Evolutionary conservation across 2,888 invertebrate species (phyloP), one percentile per base, ranked within the genome.

Genomic region (Caenorhabditis parvicauda): DNA sequence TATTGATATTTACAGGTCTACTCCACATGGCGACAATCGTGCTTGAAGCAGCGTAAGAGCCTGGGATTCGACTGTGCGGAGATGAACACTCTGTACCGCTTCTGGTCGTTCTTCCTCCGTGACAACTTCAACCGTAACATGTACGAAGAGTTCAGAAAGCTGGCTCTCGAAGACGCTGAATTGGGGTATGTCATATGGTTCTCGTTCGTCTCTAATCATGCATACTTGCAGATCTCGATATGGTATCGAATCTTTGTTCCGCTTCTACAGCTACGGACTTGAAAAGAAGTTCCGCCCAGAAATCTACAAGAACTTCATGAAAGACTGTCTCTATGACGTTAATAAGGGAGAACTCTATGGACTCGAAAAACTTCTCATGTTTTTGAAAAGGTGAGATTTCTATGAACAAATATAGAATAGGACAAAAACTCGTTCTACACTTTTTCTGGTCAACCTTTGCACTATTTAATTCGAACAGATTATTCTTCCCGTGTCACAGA

Each of bases 101-200:
- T 98, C 86, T 98, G 98, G 98, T 96, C 96, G 28, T 96, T 96
- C 87, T 98, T 98, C 87, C 86, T 99, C 67, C 86, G 98, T 61
- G 95, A 96, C 82, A 93, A 96, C 82, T 98, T 94, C 85, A 98
- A 98, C 84, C 88, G 90, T 75, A 92, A 88, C 70, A 98, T 98
- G 96, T 98, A 95, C 83, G 89, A 89, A 75, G 96, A 99, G 84
- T 99, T 98, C 84, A 88, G 89, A 79, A 86, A 87, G 22, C 83
- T 93, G 61, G 94, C 98, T n/a, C 86, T 89, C 66, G 96, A 96
- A 82, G 98, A 98, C 86, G 91, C 93, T 0, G 85, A 86, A 49
- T 88, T 87, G 67, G 93, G 94, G 9, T 93, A 90, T 85, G 89
- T 93, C 81, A 92, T 22, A 12, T 2, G 25, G 24, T 14, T 19